These are phyloP conservation scores for Lochmaea capreae DNA, from an alignment of 2,888 invertebrate genomes.

Conservation along the genomic window DNA sequence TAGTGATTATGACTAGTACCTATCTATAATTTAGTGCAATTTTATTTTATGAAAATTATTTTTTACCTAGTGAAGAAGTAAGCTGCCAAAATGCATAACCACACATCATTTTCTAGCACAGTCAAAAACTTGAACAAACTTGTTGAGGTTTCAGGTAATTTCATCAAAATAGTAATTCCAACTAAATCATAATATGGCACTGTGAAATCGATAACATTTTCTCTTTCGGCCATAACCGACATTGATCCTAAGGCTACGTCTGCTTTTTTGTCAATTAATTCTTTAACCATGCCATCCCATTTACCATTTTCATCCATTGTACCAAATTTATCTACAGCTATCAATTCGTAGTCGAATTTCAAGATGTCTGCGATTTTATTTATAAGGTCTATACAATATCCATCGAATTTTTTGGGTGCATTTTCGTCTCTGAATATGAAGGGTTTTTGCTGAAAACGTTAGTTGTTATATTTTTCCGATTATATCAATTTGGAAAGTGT, in stretches of 20 bases:
- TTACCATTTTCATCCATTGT: constrained; percentile 85
- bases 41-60: not conserved
- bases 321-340: constrained; percentile 87
- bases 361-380: constrained; percentile 86
- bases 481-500: not conserved
- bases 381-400: constrained; percentile 95
- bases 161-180: constrained; percentile 96
- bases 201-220: constrained; percentile 97
- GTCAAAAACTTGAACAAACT: constrained; percentile 97
- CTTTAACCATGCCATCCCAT: constrained; percentile 71
- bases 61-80: constrained; percentile 91
- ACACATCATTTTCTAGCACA: constrained; percentile 95
- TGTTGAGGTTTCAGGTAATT: constrained; percentile 87
- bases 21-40: too few relatives aligned
- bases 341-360: constrained; percentile 91
- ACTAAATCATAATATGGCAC: constrained; percentile 98
- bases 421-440: constrained; percentile 80
- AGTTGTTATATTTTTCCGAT: constrained; percentile 43
- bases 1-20: too few relatives aligned
- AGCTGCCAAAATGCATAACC: constrained; percentile 95
- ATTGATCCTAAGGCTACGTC: constrained; percentile 95
- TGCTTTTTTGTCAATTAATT: constrained; percentile 73
- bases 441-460: constrained; percentile 77
- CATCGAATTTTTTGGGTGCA: constrained; percentile 77
- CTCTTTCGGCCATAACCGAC: constrained; percentile 97